Percentiles rank a stretch among this genome's conserved stretches.
These are phyloP conservation scores for Phoxinus dragarum DNA, from an alignment of 2,797 vertebrate species.

Conservation along the genomic window DNA sequence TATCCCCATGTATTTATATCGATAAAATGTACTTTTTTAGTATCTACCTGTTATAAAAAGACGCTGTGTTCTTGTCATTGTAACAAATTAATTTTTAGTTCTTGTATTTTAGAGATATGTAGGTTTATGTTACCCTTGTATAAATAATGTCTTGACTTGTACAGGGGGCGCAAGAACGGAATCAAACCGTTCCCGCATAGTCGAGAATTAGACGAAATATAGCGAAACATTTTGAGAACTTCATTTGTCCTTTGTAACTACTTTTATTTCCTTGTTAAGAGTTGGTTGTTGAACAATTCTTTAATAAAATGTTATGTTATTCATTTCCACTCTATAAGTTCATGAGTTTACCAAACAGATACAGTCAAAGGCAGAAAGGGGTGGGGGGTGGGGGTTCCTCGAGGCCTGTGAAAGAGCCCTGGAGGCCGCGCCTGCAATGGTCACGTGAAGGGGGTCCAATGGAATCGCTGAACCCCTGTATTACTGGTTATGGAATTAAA, in stretches of 20 bases:
- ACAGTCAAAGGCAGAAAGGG: constrained; percentile 60
- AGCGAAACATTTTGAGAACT: constrained; percentile 82
- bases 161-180: constrained; percentile 88
- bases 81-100: constrained; percentile 94
- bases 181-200: constrained; percentile 86
- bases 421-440: constrained; percentile 44
- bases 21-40: constrained; percentile 95
- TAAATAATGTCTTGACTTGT: constrained; percentile 94
- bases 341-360: constrained; percentile 54
- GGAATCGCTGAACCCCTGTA: constrained; percentile 26
- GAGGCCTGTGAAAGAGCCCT: constrained; percentile 55
- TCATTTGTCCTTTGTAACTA: constrained; percentile 94
- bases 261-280: constrained; percentile 90
- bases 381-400: constrained; percentile 54
- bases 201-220: constrained; percentile 89
- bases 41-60: constrained; percentile 94
- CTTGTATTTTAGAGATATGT: constrained; percentile 95
- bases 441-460: constrained; percentile 65
- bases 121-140: constrained; percentile 96
- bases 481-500: constrained; percentile 27
- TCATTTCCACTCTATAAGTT: constrained; percentile 81
- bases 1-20: constrained; percentile 99
- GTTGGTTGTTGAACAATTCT: constrained; percentile 96
- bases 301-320: constrained; percentile 99
- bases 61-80: constrained; percentile 94